Evolutionary conservation across 2,888 invertebrate species (phyloP).

Genomic region (Conops quadrifasciatus): DNA sequence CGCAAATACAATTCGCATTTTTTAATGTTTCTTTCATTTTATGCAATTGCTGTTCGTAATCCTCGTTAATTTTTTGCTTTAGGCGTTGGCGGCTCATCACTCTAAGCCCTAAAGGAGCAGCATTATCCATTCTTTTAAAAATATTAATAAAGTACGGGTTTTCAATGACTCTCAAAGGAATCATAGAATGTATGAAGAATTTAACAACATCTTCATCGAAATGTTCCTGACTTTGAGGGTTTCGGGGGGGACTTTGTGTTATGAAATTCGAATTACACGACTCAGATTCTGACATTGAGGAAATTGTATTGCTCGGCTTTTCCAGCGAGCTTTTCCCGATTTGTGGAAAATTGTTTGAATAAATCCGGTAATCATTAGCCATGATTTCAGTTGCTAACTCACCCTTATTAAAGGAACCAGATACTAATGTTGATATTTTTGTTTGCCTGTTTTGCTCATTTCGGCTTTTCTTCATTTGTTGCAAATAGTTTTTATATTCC

Average conservation of each 20-base stretch:
- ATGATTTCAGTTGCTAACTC: background rate
- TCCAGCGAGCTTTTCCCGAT: background rate
- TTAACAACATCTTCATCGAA: slow-evolving; percentile 18
- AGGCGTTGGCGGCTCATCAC: slow-evolving; percentile 5
- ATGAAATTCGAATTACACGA: background rate
- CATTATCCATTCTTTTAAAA: background rate
- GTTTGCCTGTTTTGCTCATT: background rate
- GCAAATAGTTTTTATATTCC: slow-evolving; percentile 26
- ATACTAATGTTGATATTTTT: background rate
- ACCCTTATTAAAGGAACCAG: background rate
- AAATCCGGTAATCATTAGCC: background rate
- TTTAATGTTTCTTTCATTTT: slow-evolving; percentile 6
- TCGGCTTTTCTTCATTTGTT: slow-evolving; percentile 17
- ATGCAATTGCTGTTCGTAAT: background rate
- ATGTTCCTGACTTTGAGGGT: slow-evolving; percentile 1
- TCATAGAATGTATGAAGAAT: slow-evolving; percentile 34
- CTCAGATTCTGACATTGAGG: background rate
- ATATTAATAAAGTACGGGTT: slow-evolving; percentile 28
- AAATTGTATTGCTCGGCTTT: background rate
- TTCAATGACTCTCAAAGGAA: slow-evolving; percentile 29
- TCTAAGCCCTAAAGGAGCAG: background rate
- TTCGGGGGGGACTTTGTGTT: background rate
- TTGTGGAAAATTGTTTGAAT: background rate
- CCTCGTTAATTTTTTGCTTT: background rate
- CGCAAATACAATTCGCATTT: slow-evolving; percentile 19